phyloP scores from a whole-genome alignment of 1,140 invertebrate genomes.

The Neodiprion lecontei region DNA sequence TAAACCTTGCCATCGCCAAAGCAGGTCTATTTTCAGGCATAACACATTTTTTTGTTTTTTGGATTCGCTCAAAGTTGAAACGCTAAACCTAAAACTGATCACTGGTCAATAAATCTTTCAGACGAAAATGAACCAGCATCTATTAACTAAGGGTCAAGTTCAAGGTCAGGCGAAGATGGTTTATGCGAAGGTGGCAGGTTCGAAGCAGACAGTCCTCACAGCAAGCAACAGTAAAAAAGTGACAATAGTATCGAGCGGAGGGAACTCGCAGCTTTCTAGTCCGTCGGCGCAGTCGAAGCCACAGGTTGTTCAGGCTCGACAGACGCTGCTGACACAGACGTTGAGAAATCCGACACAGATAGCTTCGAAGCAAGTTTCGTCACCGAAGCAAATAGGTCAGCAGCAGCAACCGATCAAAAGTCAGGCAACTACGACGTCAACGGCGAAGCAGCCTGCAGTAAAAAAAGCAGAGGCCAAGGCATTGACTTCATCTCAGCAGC shows the following conservation, averaged over 20 bases:
- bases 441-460: constrained; percentile 23
- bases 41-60: too few relatives aligned
- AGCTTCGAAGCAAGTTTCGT: neutral
- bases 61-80: too few relatives aligned
- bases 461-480: constrained; percentile 30
- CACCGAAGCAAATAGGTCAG: constrained; percentile 17
- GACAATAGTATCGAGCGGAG: constrained; percentile 22
- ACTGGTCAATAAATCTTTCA: constrained; percentile 18
- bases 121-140: constrained; percentile 32
- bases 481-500: constrained; percentile 6
- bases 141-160: constrained; percentile 23
- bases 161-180: constrained; percentile 48
- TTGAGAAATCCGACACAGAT: neutral
- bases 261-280: constrained; percentile 10
- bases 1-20: too few relatives aligned
- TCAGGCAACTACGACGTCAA: neutral
- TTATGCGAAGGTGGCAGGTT: constrained; percentile 49
- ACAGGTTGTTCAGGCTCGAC: neutral
- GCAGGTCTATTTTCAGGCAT: too few relatives aligned
- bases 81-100: too few relatives aligned
- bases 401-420: constrained; percentile 33
- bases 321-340: neutral
- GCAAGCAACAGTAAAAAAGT: constrained; percentile 41
- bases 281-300: constrained; percentile 29
- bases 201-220: constrained; percentile 54